Evolutionary conservation across 2,113 vertebrate genomes (phyloP).

Genomic region (Scartelaos histophorus): DNA sequence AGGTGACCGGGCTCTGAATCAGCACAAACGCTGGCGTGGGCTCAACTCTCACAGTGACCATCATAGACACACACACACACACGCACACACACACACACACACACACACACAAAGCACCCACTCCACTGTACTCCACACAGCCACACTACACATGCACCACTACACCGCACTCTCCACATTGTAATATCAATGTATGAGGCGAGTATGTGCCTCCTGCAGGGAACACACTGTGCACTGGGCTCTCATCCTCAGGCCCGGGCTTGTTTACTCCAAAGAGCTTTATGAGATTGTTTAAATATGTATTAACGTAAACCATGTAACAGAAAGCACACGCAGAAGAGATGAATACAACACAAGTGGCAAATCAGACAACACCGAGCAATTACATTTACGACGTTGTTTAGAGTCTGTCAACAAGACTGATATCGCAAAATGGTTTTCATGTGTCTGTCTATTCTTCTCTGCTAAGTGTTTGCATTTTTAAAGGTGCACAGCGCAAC

Average conservation of each 20-base stretch:
- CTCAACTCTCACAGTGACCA: slow-evolving; percentile 57
- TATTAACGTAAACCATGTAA: not conserved
- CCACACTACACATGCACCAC: not conserved
- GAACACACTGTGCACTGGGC: slow-evolving; percentile 9
- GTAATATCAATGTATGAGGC: slow-evolving; percentile 2
- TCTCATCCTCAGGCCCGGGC: not conserved
- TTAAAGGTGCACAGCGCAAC: not conserved
- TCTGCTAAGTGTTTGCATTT: not conserved
- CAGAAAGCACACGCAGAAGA: not conserved
- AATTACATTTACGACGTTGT: not conserved
- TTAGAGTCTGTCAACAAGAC: not conserved
- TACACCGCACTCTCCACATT: not conserved
- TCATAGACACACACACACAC: slow-evolving; percentile 16
- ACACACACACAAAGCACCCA: slow-evolving; percentile 20
- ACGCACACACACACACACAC: slow-evolving; percentile 12
- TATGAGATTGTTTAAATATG: not conserved
- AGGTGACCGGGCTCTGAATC: slow-evolving; percentile 58
- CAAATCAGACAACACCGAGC: not conserved
- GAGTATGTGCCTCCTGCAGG: slow-evolving; percentile 19
- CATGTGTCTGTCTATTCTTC: not conserved
- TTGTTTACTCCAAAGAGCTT: not conserved
- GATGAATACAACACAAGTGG: not conserved
- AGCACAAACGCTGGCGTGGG: slow-evolving; percentile 62
- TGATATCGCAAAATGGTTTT: not conserved
- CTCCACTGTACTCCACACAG: not conserved